A percentile compares a stretch with the other conserved stretches of the same genome.
Conservation (phyloP, 2,113 vertebrate species). For the Carollia perspicillata region DNA sequence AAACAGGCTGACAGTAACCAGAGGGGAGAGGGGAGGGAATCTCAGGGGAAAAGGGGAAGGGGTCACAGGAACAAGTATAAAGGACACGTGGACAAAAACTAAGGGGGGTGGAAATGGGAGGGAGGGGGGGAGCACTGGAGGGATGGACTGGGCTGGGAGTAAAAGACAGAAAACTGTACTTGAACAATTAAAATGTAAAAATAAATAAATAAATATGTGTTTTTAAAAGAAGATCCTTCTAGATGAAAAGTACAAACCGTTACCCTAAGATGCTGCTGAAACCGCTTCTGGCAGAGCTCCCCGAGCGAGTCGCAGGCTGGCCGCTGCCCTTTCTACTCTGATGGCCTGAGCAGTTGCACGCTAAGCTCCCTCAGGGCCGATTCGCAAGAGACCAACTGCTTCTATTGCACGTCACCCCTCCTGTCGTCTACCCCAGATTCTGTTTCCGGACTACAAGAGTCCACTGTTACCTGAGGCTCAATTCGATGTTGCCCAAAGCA, state of each 20-base stretch:
- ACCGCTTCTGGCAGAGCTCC: not conserved
- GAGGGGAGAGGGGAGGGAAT: too few species aligned
- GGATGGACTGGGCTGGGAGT: too few species aligned
- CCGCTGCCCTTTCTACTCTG: not conserved
- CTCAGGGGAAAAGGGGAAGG: too few species aligned
- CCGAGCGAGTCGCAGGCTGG: not conserved
- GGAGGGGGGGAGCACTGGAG: too few species aligned
- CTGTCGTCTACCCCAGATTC: not conserved
- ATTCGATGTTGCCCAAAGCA: slow-evolving; percentile 4
- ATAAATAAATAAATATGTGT: too few species aligned
- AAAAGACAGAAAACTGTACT: too few species aligned
- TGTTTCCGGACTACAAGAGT: not conserved
- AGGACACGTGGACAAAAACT: too few species aligned
- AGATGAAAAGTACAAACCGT: not conserved
- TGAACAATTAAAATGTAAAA: too few species aligned
- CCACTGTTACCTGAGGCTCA: not conserved
- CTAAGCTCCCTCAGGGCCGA: not conserved
- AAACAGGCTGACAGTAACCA: too few species aligned
- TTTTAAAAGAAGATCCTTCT: not conserved
- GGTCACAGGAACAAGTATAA: too few species aligned
- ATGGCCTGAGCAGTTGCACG: not conserved
- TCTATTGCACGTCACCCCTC: not conserved
- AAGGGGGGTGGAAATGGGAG: too few species aligned
- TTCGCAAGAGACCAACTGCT: not conserved
- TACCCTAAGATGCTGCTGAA: not conserved